These are phyloP conservation scores for Leistus spinibarbis DNA, from an alignment of 2,888 invertebrate species.

Conservation along the genomic window DNA sequence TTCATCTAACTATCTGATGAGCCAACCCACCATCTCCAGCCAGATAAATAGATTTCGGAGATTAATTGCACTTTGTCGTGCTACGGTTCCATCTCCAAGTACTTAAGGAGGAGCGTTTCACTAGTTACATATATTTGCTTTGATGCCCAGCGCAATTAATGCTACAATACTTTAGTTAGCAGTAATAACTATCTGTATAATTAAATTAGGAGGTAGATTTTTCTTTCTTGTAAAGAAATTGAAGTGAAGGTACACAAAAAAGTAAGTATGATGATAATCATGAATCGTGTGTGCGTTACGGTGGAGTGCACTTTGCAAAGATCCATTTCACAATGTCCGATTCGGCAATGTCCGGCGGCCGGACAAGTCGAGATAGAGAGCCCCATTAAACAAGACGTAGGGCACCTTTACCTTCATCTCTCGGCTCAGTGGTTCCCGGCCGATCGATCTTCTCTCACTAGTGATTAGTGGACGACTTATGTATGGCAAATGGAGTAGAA, in stretches of 20 bases:
- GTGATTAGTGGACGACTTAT: constrained; percentile 38
- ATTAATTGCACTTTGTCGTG: constrained; percentile 25
- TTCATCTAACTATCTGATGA: constrained; percentile 38
- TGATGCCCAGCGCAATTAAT: too few relatives aligned
- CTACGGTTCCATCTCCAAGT: constrained; percentile 6
- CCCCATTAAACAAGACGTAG: constrained; percentile 34
- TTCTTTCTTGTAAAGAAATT: neutral
- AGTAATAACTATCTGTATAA: neutral
- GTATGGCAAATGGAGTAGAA: constrained; percentile 37
- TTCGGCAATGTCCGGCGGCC: constrained; percentile 1
- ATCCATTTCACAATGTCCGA: constrained; percentile 1
- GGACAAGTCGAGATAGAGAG: constrained; percentile 13
- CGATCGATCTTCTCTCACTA: constrained; percentile 27
- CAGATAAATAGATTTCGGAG: constrained; percentile 29
- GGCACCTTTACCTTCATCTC: constrained; percentile 37
- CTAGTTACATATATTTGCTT: too few relatives aligned
- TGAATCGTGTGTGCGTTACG: neutral
- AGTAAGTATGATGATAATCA: neutral
- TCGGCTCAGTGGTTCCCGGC: constrained; percentile 23
- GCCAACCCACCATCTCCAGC: constrained; percentile 1
- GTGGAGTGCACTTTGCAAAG: neutral
- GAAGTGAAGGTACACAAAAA: neutral
- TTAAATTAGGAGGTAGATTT: neutral
- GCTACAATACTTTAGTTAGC: too few relatives aligned
- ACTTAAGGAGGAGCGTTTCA: neutral